Evolutionary conservation across 2,113 vertebrate species (phyloP).

Genomic region (Peucedramus taeniatus): DNA sequence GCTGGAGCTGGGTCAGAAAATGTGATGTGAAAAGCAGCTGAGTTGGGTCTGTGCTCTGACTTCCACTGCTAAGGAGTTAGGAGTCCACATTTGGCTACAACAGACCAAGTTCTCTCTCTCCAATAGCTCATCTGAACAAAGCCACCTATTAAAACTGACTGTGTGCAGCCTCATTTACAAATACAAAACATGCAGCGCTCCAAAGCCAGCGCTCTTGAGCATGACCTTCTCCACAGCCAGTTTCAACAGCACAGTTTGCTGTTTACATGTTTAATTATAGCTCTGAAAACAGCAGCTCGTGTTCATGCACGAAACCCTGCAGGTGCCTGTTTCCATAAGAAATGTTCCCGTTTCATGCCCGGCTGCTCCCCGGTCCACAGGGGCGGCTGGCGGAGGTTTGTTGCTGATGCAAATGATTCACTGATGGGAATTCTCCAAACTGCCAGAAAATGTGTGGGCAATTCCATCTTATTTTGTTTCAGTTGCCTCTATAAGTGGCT

Average conservation of each 20-base stretch:
- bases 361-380: background rate
- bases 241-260: background rate
- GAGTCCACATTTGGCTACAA: background rate
- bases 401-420: conserved; percentile 28
- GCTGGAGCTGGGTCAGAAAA: background rate
- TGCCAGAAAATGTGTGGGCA: background rate
- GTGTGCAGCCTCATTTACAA: background rate
- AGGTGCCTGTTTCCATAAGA: conserved; percentile 35
- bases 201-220: background rate
- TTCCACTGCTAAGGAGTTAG: background rate
- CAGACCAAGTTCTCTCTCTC: background rate
- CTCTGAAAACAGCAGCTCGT: background rate
- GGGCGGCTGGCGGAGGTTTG: background rate
- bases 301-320: background rate
- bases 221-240: background rate
- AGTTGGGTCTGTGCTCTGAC: background rate
- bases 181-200: background rate
- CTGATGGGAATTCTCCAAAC: conserved; percentile 42
- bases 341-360: conserved; percentile 25
- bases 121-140: background rate
- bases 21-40: background rate
- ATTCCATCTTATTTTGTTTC: background rate
- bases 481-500: background rate
- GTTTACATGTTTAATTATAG: conserved; percentile 33
- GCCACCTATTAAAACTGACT: background rate